Evolutionary conservation across 2,797 vertebrate genomes (phyloP).

Genomic region (Holocentrus rufus): DNA sequence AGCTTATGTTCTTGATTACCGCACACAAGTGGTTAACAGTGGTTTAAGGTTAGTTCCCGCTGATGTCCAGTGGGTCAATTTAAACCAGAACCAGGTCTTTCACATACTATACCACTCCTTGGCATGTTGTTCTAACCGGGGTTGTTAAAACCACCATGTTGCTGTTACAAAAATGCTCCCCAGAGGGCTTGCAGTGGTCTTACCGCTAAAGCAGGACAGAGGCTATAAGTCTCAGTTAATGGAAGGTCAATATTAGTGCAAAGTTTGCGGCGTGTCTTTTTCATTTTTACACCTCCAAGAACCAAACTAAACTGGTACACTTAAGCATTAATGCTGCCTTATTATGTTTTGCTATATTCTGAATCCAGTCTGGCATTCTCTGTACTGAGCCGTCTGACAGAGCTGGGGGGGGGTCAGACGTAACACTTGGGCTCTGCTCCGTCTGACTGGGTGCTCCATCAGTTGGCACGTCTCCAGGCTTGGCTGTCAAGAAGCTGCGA

Average conservation of each 20-base stretch:
- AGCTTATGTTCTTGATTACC: conserved; percentile 70
- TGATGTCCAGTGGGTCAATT: conserved; percentile 63
- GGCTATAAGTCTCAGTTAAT: conserved; percentile 76
- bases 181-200: conserved; percentile 54
- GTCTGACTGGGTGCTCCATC: not conserved
- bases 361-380: conserved; percentile 18
- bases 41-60: conserved; percentile 51
- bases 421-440: not conserved
- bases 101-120: conserved; percentile 53
- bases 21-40: conserved; percentile 58
- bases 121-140: conserved; percentile 79
- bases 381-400: conserved; percentile 22
- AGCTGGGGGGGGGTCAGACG: too few relatives aligned
- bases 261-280: conserved; percentile 63
- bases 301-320: conserved; percentile 45
- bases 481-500: conserved; percentile 10
- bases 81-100: conserved; percentile 70
- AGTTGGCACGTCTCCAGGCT: conserved; percentile 2
- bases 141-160: conserved; percentile 73
- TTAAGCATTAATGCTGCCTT: conserved; percentile 49
- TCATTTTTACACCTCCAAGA: conserved; percentile 67
- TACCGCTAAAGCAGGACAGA: conserved; percentile 65
- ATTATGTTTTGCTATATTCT: conserved; percentile 42
- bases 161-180: conserved; percentile 70
- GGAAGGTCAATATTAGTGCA: conserved; percentile 81